Conservation (phyloP, 2,113 vertebrate genomes). For the Beaufortia kweichowensis region DNA sequence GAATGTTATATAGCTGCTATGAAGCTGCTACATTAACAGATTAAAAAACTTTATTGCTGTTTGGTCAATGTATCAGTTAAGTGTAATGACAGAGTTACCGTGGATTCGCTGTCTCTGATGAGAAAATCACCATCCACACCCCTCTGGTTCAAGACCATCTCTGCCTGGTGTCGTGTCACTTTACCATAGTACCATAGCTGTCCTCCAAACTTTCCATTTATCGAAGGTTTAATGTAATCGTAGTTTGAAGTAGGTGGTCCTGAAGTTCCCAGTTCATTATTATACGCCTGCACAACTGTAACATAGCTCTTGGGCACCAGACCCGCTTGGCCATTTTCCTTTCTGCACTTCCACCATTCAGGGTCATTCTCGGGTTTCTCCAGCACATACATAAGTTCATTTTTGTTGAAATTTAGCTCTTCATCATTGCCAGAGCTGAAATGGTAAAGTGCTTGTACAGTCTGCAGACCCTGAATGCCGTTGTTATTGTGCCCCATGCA, state of each 20-base stretch:
- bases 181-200: conserved; percentile 91
- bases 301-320: conserved; percentile 92
- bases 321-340: conserved; percentile 84
- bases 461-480: conserved; percentile 79
- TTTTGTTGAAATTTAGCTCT: conserved; percentile 89
- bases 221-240: conserved; percentile 85
- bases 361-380: conserved; percentile 93
- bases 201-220: conserved; percentile 82
- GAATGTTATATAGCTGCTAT: not conserved
- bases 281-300: conserved; percentile 80
- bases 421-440: conserved; percentile 87
- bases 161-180: conserved; percentile 88
- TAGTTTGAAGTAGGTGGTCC: conserved; percentile 84
- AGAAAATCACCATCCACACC: conserved; percentile 88
- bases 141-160: conserved; percentile 88
- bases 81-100: conserved; percentile 73
- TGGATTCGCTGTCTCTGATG: conserved; percentile 90
- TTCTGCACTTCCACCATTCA: conserved; percentile 92
- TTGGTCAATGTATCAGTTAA: not conserved
- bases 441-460: conserved; percentile 88
- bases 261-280: conserved; percentile 67
- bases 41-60: not conserved
- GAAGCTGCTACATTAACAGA: not conserved
- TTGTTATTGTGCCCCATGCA: conserved; percentile 81
- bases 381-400: conserved; percentile 89